Evolutionary conservation across 1,140 invertebrate genomes (phyloP).

Genomic region (Carposina sasakii): DNA sequence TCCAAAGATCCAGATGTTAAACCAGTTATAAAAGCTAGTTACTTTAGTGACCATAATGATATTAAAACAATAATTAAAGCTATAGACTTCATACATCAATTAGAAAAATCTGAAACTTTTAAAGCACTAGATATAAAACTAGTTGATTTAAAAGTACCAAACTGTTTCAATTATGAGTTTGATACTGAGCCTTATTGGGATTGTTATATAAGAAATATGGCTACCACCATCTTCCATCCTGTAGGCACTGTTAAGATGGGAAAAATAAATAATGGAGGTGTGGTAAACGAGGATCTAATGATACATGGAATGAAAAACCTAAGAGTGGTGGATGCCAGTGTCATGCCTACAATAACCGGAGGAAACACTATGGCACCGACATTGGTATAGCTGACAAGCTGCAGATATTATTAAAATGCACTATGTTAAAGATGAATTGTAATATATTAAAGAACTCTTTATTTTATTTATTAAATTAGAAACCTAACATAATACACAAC

Average conservation of each 20-base stretch:
- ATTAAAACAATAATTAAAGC: constrained; percentile 79
- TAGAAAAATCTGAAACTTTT: constrained; percentile 59
- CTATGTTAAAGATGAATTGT: constrained; percentile 47
- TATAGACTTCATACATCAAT: constrained; percentile 56
- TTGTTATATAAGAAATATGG: constrained; percentile 77
- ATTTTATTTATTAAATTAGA: too few species aligned
- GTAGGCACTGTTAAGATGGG: constrained; percentile 88
- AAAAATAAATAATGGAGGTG: constrained; percentile 73
- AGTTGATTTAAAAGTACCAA: constrained; percentile 54
- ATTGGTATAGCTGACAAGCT: constrained; percentile 85
- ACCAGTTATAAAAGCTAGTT: constrained; percentile 86
- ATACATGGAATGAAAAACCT: constrained; percentile 80
- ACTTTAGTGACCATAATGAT: constrained; percentile 82
- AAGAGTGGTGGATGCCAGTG: constrained; percentile 84
- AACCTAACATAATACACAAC: too few species aligned
- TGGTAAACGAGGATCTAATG: constrained; percentile 78
- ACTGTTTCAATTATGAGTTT: constrained; percentile 57
- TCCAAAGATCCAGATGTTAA: constrained; percentile 55
- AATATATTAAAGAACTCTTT: too few species aligned
- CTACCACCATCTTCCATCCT: constrained; percentile 79
- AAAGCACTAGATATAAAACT: constrained; percentile 50
- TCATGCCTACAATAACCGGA: constrained; percentile 83
- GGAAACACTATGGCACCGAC: constrained; percentile 85
- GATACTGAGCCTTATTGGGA: constrained; percentile 74
- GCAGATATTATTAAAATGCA: constrained; percentile 80